These are phyloP conservation scores for Holacanthus passer DNA, from an alignment of 2,113 vertebrate species.

Conservation along the genomic window DNA sequence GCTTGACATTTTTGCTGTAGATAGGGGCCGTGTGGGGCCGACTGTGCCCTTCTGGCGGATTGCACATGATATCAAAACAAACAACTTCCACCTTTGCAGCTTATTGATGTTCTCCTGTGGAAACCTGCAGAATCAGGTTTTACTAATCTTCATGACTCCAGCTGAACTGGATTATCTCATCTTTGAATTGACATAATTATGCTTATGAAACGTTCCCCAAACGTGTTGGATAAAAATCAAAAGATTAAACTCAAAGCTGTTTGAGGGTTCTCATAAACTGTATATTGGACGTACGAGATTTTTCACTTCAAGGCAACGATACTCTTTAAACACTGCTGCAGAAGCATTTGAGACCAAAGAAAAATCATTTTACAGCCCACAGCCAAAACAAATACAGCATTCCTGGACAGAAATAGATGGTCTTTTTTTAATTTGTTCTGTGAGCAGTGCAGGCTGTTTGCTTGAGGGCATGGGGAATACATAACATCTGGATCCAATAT, in stretches of 20 bases:
- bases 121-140: background rate
- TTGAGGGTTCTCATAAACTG: slow-evolving; percentile 11
- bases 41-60: slow-evolving; percentile 8
- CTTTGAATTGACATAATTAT: background rate
- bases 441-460: slow-evolving; percentile 50
- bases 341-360: slow-evolving; percentile 7
- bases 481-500: slow-evolving; percentile 61
- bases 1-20: slow-evolving; percentile 22
- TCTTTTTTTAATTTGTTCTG: slow-evolving; percentile 51
- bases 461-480: slow-evolving; percentile 57
- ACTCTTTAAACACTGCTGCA: slow-evolving; percentile 15
- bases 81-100: background rate
- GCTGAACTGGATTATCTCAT: background rate
- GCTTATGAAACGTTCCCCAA: background rate
- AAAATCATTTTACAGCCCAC: background rate
- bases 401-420: slow-evolving; percentile 74
- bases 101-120: background rate
- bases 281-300: background rate
- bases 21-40: background rate
- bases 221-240: background rate
- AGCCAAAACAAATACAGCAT: slow-evolving; percentile 63
- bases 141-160: background rate
- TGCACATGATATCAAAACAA: slow-evolving; percentile 11
- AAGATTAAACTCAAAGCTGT: background rate
- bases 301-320: slow-evolving; percentile 12